Evolutionary conservation across 2,888 invertebrate genomes (phyloP).

Genomic region (Ecdyonurus torrentis): DNA sequence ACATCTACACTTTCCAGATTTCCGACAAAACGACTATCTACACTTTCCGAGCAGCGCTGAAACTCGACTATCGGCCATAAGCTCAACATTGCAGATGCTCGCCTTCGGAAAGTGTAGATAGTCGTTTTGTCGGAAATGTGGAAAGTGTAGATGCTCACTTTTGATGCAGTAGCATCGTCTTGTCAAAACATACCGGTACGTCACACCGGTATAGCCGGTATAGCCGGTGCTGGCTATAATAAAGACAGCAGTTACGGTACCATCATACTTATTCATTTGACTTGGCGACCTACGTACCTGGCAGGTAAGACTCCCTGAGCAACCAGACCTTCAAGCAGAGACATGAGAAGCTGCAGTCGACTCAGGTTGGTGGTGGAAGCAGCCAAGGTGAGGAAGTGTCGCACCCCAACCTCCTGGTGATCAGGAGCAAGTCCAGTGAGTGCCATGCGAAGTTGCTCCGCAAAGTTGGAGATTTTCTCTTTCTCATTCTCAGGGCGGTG

Average conservation of each 20-base stretch:
- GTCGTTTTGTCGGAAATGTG: no score
- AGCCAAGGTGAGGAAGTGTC: slow-evolving; percentile 55
- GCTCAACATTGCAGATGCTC: no score
- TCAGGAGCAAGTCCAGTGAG: slow-evolving; percentile 52
- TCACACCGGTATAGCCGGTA: not conserved
- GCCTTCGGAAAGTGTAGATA: no score
- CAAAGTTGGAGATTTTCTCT: slow-evolving; percentile 47
- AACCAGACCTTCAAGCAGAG: slow-evolving; percentile 58
- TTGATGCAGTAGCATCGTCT: no score
- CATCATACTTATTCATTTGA: not conserved
- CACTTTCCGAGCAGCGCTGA: no score
- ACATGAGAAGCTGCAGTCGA: slow-evolving; percentile 56
- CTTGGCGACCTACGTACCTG: slow-evolving; percentile 32
- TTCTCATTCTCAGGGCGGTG: slow-evolving; percentile 53
- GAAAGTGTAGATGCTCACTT: no score
- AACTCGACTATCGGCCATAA: no score
- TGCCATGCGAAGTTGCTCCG: slow-evolving; percentile 47
- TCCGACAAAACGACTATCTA: no score
- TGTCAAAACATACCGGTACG: slow-evolving; percentile 6
- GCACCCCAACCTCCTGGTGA: slow-evolving; percentile 53
- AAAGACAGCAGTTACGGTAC: not conserved
- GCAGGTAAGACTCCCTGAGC: slow-evolving; percentile 55
- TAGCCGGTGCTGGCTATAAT: no score
- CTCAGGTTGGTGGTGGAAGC: slow-evolving; percentile 57
- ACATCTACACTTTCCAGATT: no score